These are phyloP conservation scores for Calypte anna DNA, from an alignment of 2,113 vertebrate species.

Conservation along the genomic window DNA sequence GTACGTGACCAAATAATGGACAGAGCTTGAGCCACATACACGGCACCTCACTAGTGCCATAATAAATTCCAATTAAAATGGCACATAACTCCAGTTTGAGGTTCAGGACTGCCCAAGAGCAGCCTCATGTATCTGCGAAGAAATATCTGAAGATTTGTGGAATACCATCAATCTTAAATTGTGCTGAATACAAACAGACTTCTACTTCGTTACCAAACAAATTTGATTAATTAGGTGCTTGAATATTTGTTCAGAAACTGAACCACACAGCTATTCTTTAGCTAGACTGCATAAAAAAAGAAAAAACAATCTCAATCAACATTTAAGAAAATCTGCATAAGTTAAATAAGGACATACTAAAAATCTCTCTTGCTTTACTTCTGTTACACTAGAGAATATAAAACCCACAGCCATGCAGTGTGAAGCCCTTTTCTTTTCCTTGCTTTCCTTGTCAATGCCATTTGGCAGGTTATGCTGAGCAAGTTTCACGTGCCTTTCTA, in stretches of 20 bases:
- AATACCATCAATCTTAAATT: neutral
- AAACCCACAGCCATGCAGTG: fast-evolving
- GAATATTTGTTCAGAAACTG: neutral
- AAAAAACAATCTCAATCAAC: neutral
- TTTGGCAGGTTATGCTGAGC: neutral
- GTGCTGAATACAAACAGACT: neutral
- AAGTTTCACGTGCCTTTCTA: neutral
- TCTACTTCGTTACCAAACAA: slow-evolving; percentile 8
- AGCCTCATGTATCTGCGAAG: neutral
- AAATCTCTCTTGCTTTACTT: neutral
- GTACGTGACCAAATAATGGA: neutral
- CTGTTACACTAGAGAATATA: neutral
- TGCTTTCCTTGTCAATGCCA: neutral
- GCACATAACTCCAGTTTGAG: neutral
- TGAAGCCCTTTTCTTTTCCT: neutral
- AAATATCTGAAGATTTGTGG: slow-evolving; percentile 2
- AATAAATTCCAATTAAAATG: neutral
- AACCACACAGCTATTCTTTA: neutral
- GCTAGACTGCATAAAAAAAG: neutral
- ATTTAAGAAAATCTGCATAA: neutral
- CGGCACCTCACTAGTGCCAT: neutral
- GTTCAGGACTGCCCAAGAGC: neutral
- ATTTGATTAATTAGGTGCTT: slow-evolving; percentile 15
- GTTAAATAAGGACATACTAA: neutral
- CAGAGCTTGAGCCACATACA: neutral